Evolutionary conservation across 64 coral and sea anemone species (phyloP), one percentile per base, ranked within the genome.

Genomic region (Actinia equina): DNA sequence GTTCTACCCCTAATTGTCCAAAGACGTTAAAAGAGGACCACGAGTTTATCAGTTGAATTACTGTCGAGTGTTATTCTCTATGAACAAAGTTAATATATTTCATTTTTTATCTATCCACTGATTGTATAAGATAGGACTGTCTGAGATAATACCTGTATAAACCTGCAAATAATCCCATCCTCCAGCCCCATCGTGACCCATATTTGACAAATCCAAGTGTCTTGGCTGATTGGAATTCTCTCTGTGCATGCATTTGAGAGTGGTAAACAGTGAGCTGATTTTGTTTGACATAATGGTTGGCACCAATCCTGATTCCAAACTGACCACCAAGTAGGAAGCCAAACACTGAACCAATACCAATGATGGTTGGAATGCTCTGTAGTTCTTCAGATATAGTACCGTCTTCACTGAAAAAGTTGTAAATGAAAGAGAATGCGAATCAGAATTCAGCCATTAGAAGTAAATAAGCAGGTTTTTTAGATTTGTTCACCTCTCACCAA

Each of bases 251-350:
- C 91, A 93, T 93, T 4, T 42, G 70, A 49, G 91, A 93, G 3
- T 67, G 17, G 52, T 93, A 93, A 15, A 93, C 91, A 78, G 91
- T 93, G 42, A 93, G 65, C 37, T 93, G 81, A 23, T 93, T 93
- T 20, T 93, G 91, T 85, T 79, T 41, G 14, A 71, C 52, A 26
- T 77, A 93, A 44, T 77, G 44, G 22, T 93, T 86, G 63, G 87
- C 86, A 70, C 54, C 52, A 18, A 93, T 93, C 56, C 91, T 76
- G 17, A 62, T 71, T 9, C 91, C 91, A 85, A 88, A 93, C 81
- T 84, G 91, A 74, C 91, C 91, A 77, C 91, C 91, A 88, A 93
- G n/a, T 20, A 93, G 44, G 64, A 93, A 93, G 5, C 86, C 91
- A 79, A 93, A 84, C 19, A 70, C 64, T 46, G 91, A 88, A 1